These are phyloP conservation scores for Drosophila affinis DNA, from an alignment of 2,888 invertebrate species.

Conservation along the genomic window DNA sequence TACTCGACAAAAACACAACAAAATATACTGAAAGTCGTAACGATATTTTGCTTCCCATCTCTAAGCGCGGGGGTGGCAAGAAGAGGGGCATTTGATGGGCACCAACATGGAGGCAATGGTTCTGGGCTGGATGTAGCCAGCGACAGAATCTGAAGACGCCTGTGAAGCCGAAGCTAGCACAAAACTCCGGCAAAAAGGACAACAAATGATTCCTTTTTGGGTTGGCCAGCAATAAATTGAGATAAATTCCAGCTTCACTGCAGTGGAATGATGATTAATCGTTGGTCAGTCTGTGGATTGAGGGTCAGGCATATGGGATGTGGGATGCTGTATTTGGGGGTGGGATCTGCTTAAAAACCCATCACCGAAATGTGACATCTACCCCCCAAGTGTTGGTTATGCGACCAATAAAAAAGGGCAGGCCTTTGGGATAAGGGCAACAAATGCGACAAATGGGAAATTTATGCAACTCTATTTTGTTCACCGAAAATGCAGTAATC, in stretches of 20 bases:
- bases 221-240: background rate
- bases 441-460: background rate
- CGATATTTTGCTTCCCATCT: background rate
- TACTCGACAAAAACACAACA: background rate
- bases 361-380: constrained; percentile 69
- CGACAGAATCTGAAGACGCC: too few relatives aligned
- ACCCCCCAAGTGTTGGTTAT: background rate
- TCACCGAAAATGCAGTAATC: background rate
- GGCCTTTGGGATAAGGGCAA: background rate
- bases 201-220: background rate
- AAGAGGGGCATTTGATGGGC: constrained; percentile 85
- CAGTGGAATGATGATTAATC: background rate
- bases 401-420: background rate
- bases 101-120: constrained; percentile 76
- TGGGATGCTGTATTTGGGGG: background rate
- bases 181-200: background rate
- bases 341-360: constrained; percentile 61
- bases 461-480: background rate
- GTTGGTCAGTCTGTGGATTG: background rate
- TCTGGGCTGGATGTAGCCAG: background rate
- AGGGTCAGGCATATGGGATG: too few relatives aligned
- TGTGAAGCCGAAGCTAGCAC: background rate
- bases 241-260: background rate
- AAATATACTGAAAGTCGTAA: background rate
- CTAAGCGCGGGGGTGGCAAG: background rate